Percentiles rank a stretch among this genome's conserved stretches.
Evolutionary conservation across 1,140 invertebrate genomes (phyloP).

Genomic region (Plutomurus gul): DNA sequence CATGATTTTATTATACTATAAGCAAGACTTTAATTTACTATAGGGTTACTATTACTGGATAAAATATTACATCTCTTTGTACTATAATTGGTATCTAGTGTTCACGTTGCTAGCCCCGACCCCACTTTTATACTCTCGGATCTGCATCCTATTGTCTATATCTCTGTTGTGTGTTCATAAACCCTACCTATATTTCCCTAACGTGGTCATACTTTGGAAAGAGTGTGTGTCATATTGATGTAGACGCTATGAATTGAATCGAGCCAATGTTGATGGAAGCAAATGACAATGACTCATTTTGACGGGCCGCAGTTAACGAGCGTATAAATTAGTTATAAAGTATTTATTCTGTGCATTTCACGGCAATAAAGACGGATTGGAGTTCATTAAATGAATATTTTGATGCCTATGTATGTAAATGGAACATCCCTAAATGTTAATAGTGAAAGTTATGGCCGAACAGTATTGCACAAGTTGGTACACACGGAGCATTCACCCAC

Average conservation of each 20-base stretch:
- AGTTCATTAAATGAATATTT: constrained; percentile 9
- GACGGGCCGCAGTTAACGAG: background rate
- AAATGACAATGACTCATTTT: background rate
- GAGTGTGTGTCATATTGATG: background rate
- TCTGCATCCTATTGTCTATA: background rate
- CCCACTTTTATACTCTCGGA: too few species aligned
- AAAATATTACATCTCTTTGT: too few species aligned
- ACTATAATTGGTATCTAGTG: too few species aligned
- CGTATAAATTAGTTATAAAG: constrained; percentile 18
- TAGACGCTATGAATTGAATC: background rate
- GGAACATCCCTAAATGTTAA: background rate
- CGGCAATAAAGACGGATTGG: background rate
- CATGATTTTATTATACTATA: too few species aligned
- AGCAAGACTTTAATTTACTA: too few species aligned
- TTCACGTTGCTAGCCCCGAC: too few species aligned
- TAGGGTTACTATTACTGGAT: too few species aligned
- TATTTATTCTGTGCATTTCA: background rate
- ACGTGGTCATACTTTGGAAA: too few species aligned
- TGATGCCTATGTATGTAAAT: background rate
- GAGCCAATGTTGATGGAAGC: background rate
- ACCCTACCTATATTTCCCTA: too few species aligned
- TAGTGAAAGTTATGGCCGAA: constrained; percentile 24
- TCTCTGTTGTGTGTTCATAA: background rate
- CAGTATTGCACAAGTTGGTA: too few species aligned
- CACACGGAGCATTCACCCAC: too few species aligned